phyloP scores from a whole-genome alignment of 2,888 invertebrate species.

The Crocallis elinguaria region DNA sequence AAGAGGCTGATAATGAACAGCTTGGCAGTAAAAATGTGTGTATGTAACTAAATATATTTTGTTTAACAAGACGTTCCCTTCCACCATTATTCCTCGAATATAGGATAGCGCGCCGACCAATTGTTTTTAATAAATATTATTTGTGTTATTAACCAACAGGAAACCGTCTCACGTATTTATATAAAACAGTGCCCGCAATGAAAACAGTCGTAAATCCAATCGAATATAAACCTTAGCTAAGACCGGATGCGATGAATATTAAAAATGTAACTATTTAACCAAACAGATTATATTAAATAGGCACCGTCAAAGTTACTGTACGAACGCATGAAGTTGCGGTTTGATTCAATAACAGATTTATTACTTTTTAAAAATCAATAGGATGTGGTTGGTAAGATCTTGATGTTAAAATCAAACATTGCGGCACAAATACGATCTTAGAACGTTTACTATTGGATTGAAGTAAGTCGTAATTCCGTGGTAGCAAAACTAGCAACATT shows the following conservation, averaged over 20 bases:
- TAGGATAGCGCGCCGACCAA: constrained; percentile 45
- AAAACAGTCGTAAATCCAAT: constrained; percentile 83
- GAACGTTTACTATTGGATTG: constrained; percentile 52
- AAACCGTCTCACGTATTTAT: constrained; percentile 77
- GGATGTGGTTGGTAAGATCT: constrained; percentile 72
- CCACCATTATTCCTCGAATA: constrained; percentile 18
- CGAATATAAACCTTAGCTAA: constrained; percentile 73
- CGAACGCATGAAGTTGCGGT: constrained; percentile 61
- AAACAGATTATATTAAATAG: constrained; percentile 60
- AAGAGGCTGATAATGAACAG: too few relatives aligned
- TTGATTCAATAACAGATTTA: constrained; percentile 66
- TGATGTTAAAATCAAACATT: constrained; percentile 57
- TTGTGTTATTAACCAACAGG: constrained; percentile 77
- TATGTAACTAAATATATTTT: neutral
- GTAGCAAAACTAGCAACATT: constrained; percentile 12
- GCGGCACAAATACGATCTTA: constrained; percentile 52
- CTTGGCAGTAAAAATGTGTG: neutral
- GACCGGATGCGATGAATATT: constrained; percentile 76
- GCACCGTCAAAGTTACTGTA: constrained; percentile 55
- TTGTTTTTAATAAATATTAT: constrained; percentile 78
- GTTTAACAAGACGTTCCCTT: constrained; percentile 16
- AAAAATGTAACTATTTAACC: constrained; percentile 75
- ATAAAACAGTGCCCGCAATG: constrained; percentile 79
- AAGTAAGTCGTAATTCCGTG: constrained; percentile 37
- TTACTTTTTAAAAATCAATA: constrained; percentile 65